Conservation (phyloP, 2,797 vertebrate genomes). For the Setipinna tenuifilis region DNA sequence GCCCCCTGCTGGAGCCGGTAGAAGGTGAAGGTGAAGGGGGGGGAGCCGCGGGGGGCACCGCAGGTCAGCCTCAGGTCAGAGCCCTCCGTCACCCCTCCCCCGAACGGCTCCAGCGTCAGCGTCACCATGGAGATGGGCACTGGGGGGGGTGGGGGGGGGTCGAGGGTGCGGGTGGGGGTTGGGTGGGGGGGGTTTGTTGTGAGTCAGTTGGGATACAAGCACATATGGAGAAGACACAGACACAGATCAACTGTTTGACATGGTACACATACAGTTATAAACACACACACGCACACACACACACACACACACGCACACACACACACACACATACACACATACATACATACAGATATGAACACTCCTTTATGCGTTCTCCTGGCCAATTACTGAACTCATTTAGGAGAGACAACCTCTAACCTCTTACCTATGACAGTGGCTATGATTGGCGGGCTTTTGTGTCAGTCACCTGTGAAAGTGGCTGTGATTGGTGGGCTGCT, state of each 20-base stretch:
- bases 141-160: slow-evolving; percentile 41
- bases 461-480: slow-evolving; percentile 68
- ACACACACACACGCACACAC: not conserved
- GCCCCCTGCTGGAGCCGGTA: slow-evolving; percentile 12
- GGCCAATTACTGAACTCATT: too few species aligned
- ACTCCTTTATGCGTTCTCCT: too few species aligned
- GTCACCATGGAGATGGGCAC: slow-evolving; percentile 67
- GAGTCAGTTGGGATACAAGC: too few species aligned
- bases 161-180: not conserved
- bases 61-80: slow-evolving; percentile 67
- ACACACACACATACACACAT: not conserved
- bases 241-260: slow-evolving; percentile 57
- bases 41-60: slow-evolving; percentile 62
- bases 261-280: slow-evolving; percentile 8
- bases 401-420: too few species aligned
- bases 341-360: too few species aligned
- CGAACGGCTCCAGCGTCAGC: slow-evolving; percentile 46
- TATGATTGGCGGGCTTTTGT: not conserved
- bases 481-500: not conserved
- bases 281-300: not conserved
- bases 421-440: slow-evolving; percentile 68
- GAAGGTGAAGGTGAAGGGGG: slow-evolving; percentile 70
- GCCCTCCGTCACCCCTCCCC: slow-evolving; percentile 60
- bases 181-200: too few species aligned
- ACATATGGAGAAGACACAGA: not conserved